Evolutionary conservation across 2,113 vertebrate genomes (phyloP).

Genomic region (Ornithorhynchus anatinus): DNA sequence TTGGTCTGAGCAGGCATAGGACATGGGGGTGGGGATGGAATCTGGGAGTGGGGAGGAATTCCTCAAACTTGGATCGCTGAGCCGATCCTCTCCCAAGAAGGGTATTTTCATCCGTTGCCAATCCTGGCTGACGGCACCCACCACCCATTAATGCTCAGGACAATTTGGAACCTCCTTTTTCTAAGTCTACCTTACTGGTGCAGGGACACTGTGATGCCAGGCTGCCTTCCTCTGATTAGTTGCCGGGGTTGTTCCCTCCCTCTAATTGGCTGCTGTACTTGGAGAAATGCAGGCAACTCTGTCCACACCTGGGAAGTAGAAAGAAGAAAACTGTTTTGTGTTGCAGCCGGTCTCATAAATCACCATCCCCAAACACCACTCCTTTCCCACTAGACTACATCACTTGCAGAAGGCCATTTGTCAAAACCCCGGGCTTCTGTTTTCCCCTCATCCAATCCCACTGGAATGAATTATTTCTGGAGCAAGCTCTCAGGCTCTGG

Average conservation of each 20-base stretch:
- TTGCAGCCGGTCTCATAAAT: slow-evolving; percentile 50
- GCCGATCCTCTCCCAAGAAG: too few relatives aligned
- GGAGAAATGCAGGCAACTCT: too few relatives aligned
- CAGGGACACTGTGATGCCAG: background rate
- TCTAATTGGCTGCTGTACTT: slow-evolving; percentile 46
- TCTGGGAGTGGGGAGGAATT: too few relatives aligned
- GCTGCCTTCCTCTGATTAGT: slow-evolving; percentile 25
- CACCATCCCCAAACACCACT: slow-evolving; percentile 47
- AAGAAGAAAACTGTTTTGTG: slow-evolving; percentile 34
- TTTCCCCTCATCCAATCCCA: fast-evolving
- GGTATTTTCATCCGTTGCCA: too few relatives aligned
- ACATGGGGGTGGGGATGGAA: background rate
- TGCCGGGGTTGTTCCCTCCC: slow-evolving; percentile 4
- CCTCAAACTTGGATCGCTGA: too few relatives aligned
- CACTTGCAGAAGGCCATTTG: background rate
- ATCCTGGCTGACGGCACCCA: too few relatives aligned
- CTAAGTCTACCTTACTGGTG: background rate
- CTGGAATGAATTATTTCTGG: background rate
- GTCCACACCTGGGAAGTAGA: too few relatives aligned
- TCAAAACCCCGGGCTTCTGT: background rate
- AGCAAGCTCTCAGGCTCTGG: background rate
- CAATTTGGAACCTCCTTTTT: fast-evolving
- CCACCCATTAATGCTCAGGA: too few relatives aligned
- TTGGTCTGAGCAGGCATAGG: background rate
- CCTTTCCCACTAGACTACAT: slow-evolving; percentile 2